Percentiles rank a stretch among this genome's conserved stretches.
Conservation (phyloP, 2,797 vertebrate genomes). For the Spinus pinus region DNA sequence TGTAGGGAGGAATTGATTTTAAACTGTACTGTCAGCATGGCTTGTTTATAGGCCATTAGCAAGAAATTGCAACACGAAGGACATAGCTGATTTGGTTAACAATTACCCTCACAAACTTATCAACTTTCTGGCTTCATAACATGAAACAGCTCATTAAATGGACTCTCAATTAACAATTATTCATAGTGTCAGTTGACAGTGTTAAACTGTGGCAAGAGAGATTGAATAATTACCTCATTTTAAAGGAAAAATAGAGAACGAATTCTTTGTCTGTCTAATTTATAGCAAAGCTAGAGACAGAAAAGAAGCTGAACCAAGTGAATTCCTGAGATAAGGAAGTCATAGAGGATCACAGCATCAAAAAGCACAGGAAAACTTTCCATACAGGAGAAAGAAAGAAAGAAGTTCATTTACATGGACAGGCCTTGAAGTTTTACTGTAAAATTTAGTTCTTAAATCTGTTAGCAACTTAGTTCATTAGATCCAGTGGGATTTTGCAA, state of each 20-base stretch:
- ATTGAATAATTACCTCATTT: constrained; percentile 34
- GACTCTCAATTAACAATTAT: constrained; percentile 1
- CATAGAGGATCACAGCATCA: not conserved
- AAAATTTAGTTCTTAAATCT: not conserved
- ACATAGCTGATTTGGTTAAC: constrained; percentile 15
- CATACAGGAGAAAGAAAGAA: not conserved
- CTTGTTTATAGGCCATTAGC: not conserved
- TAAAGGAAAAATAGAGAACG: not conserved
- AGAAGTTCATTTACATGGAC: not conserved
- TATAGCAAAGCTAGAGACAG: not conserved
- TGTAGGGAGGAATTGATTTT: not conserved
- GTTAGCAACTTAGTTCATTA: not conserved
- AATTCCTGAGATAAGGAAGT: not conserved
- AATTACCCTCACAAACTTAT: not conserved
- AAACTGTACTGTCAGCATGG: not conserved
- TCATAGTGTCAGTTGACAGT: not conserved
- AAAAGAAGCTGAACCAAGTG: not conserved
- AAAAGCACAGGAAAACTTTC: not conserved
- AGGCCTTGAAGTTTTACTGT: not conserved
- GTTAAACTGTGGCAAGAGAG: not conserved
- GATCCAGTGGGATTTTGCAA: not conserved
- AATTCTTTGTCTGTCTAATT: not conserved
- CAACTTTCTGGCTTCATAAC: constrained; percentile 1
- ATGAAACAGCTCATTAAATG: not conserved
- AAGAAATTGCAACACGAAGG: not conserved